Percentiles rank a stretch among this genome's conserved stretches.
Conservation (phyloP, 1,140 invertebrate species). For the Caenorhabditis briggsae region DNA sequence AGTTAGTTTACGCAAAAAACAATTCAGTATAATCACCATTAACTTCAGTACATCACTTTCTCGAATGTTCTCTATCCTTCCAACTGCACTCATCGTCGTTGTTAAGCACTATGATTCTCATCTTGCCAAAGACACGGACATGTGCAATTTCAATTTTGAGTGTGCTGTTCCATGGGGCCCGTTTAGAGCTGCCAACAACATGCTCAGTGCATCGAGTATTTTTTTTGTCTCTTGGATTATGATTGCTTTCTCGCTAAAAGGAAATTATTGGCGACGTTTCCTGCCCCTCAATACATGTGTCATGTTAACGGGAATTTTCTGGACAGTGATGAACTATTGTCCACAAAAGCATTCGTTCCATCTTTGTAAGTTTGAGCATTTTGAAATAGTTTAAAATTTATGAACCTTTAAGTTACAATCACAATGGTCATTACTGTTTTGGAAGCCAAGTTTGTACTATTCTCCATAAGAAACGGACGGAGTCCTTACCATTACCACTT, state of each 20-base stretch:
- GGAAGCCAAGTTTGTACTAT: not conserved
- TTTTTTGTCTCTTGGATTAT: not conserved
- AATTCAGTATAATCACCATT: too few relatives aligned
- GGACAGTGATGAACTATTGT: not conserved
- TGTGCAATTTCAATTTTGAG: constrained; percentile 7
- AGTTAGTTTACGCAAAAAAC: not conserved
- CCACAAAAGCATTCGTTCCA: not conserved
- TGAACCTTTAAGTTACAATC: not conserved
- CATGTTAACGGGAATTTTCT: not conserved
- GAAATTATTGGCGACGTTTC: not conserved
- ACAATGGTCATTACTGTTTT: not conserved
- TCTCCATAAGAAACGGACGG: not conserved
- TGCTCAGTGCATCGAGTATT: not conserved
- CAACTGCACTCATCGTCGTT: not conserved
- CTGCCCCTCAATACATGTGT: not conserved
- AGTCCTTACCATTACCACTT: not conserved
- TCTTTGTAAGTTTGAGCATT: not conserved
- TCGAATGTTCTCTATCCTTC: not conserved
- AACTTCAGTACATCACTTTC: not conserved
- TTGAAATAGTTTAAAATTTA: too few relatives aligned
- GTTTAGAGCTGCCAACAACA: not conserved
- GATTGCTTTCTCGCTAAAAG: not conserved
- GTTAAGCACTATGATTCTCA: not conserved
- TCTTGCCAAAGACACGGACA: not conserved
- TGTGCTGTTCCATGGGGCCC: not conserved